Conservation (phyloP, 2,888 invertebrate genomes). For the Argyresthia goedartella region DNA sequence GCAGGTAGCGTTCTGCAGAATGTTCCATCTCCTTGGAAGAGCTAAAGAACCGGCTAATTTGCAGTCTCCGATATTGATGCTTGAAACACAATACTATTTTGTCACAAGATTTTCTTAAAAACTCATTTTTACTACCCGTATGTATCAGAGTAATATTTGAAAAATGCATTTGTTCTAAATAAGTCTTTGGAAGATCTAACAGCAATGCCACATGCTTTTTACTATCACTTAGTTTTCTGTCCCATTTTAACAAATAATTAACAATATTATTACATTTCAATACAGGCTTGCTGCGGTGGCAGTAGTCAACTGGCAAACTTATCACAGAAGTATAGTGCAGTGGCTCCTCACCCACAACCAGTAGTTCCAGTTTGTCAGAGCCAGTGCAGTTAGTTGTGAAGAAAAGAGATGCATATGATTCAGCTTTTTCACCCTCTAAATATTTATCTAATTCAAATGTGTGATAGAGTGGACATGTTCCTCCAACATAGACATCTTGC, state of each 20-base stretch:
- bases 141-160: constrained; percentile 21
- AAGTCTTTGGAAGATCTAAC: constrained; percentile 19
- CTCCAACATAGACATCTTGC: constrained; percentile 22
- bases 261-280: constrained; percentile 18
- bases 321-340: constrained; percentile 14
- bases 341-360: constrained; percentile 22
- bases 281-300: constrained; percentile 18
- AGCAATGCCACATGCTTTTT: constrained; percentile 19
- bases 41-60: constrained; percentile 21
- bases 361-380: constrained; percentile 20
- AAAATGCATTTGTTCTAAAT: constrained; percentile 16
- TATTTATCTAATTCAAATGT: constrained; percentile 20
- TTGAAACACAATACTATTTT: constrained; percentile 27
- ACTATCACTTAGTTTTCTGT: constrained; percentile 18
- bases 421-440: constrained; percentile 15
- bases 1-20: constrained; percentile 20
- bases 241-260: constrained; percentile 25
- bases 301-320: constrained; percentile 26
- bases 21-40: constrained; percentile 15
- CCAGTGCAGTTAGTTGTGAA: constrained; percentile 22
- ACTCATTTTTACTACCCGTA: constrained; percentile 14
- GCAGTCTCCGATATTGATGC: constrained; percentile 28
- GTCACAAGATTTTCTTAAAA: constrained; percentile 18
- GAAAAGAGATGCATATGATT: constrained; percentile 23
- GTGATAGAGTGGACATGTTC: constrained; percentile 22